Base-by-base conservation (phyloP, 1,140 invertebrate species). In the Euura saliciscinereae region DNA sequence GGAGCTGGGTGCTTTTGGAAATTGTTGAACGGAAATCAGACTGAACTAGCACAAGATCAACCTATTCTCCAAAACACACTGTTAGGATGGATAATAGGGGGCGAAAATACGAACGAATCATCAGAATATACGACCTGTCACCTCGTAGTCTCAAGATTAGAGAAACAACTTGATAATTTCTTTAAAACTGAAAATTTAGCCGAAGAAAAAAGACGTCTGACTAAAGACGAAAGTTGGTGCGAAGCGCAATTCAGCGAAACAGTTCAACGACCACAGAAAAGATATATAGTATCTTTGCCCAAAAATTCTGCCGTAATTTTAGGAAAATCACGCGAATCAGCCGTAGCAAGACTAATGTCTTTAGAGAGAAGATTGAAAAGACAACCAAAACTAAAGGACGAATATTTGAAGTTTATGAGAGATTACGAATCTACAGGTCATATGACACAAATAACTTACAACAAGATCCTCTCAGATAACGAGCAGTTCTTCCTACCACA, bases 361-460 rank as follows among this genome's bases (percentile, higher is more conserved):
- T 28, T 28, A 7, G 65, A 66, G 43, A 7, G 65, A n/a, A 11
- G 45, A 6, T n/a, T 4, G 44, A 51, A 10, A 6, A 8, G 43
- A 45, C 28, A 42, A 46, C 28, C 8, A 66, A 10, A 46, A 13
- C 42, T 71, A 69, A 69, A 43, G 68, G 7, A 28, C 66, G n/a
- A 68, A 71, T 1, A 71, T 73, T 42, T 1, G 43, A 75, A 82
- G 28, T 81, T 83, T 74, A 80, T 84, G 44, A 7, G 59, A 2
- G 82, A 84, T 71, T 84, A 83, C 68, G 13, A 70, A 45, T 28
- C 71, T 11, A 73, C 77, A 68, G 74, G 76, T 6, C 77, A 84
- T 68, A 83, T 83, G 81, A 65, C 43, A n/a, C n/a, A n/a, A n/a
- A n/a, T n/a, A 10, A 67, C 43, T 8, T 42, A 6, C 7, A 42